These are phyloP conservation scores for Prietella phreatophila DNA, from an alignment of 2,113 vertebrate species.

Conservation along the genomic window DNA sequence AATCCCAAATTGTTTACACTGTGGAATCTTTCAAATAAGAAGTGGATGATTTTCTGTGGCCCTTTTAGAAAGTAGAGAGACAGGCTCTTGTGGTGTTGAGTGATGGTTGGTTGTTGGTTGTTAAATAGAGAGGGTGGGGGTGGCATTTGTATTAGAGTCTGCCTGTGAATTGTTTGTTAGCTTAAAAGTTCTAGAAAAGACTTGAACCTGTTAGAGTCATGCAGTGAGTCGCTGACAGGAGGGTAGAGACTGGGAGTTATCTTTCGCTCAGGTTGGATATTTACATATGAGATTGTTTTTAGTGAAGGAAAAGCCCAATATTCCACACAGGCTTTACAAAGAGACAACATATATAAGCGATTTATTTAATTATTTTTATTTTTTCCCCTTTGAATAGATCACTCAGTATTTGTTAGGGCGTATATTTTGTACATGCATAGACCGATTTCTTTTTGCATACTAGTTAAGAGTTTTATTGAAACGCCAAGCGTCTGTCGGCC, in stretches of 20 bases:
- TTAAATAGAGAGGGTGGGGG: neutral
- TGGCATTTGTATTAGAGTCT: neutral
- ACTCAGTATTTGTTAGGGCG: neutral
- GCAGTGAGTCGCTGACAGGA: neutral
- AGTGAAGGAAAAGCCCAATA: neutral
- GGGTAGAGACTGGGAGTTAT: too few relatives aligned
- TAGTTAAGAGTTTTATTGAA: neutral
- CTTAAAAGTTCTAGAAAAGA: neutral
- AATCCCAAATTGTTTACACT: neutral
- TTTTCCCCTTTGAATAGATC: neutral
- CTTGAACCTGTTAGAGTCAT: neutral
- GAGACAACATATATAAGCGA: neutral
- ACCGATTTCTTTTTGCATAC: neutral
- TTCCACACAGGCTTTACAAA: neutral
- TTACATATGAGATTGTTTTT: neutral
- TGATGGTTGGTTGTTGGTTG: conserved; percentile 9
- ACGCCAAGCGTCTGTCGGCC: neutral
- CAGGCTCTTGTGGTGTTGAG: neutral
- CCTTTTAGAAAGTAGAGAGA: neutral
- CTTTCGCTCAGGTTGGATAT: neutral
- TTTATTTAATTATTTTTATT: neutral
- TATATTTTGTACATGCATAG: neutral
- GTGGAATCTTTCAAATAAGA: neutral
- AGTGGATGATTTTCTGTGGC: neutral
- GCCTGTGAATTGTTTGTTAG: conserved; percentile 28